These are phyloP conservation scores for Oscheius sp. DNA, from an alignment of 2,888 invertebrate genomes.

Conservation along the genomic window DNA sequence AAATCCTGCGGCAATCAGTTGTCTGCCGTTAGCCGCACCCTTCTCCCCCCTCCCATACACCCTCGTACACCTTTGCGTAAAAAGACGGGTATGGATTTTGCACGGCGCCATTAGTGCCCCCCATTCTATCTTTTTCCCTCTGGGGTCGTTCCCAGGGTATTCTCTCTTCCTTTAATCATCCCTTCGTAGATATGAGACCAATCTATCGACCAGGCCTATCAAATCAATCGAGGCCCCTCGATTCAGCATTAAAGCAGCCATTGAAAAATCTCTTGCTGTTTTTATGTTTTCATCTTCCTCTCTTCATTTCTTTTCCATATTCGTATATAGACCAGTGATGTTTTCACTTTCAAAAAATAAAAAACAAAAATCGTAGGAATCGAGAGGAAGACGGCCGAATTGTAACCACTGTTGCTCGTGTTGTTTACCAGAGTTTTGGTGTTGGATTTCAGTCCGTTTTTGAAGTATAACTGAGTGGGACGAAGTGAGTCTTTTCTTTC, in stretches of 20 bases:
- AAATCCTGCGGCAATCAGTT: background rate
- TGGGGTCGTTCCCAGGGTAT: background rate
- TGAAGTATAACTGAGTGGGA: conserved; percentile 1
- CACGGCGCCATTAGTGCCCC: conserved; percentile 28
- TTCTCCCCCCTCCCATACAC: conserved; percentile 3
- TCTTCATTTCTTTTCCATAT: too few species aligned
- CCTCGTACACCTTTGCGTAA: conserved; percentile 22
- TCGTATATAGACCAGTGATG: too few species aligned
- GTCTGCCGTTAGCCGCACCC: conserved; percentile 5
- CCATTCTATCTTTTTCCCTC: background rate
- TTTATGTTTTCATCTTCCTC: too few species aligned
- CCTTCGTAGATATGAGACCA: background rate
- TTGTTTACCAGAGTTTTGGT: conserved; percentile 25
- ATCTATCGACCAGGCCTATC: background rate
- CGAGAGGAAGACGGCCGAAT: background rate
- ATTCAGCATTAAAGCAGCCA: too few species aligned
- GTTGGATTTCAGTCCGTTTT: conserved; percentile 23
- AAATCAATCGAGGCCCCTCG: too few species aligned
- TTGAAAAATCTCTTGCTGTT: too few species aligned
- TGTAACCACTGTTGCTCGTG: background rate
- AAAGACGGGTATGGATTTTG: conserved; percentile 24
- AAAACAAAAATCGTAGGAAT: background rate
- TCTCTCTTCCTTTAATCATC: background rate
- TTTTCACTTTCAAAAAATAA: too few species aligned
- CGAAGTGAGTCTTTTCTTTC: background rate